Conservation (phyloP, 2,113 vertebrate species). For the Chionis minor region DNA sequence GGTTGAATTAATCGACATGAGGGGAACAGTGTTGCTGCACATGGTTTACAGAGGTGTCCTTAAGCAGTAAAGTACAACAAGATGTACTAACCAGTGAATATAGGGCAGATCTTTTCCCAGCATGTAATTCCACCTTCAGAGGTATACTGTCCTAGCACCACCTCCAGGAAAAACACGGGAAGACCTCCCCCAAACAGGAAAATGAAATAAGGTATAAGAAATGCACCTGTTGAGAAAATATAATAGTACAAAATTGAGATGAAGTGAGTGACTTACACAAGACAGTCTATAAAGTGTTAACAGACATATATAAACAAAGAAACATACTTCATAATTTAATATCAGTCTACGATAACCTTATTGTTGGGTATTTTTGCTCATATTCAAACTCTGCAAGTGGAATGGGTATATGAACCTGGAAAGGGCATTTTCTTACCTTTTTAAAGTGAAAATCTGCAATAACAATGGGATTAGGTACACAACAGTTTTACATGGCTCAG, state of each 20-base stretch:
- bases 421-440: neutral
- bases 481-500: neutral
- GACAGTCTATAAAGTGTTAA: neutral
- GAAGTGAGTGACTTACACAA: neutral
- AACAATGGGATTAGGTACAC: neutral
- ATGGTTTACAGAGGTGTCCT: neutral
- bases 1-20: neutral
- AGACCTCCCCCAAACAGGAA: conserved; percentile 98
- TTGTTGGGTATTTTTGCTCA: neutral
- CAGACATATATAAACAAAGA: neutral
- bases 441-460: neutral
- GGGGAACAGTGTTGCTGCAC: neutral
- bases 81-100: conserved; percentile 90
- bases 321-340: neutral
- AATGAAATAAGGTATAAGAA: conserved; percentile 99
- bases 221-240: conserved; percentile 85
- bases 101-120: conserved; percentile 97
- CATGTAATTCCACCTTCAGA: conserved; percentile 98
- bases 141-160: conserved; percentile 96
- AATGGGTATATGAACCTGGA: neutral
- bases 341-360: neutral
- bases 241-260: neutral
- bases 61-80: neutral
- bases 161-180: conserved; percentile 98
- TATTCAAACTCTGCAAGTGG: neutral